Percentiles rank a stretch among this genome's conserved stretches.
Conservation (phyloP, 2,113 vertebrate genomes). For the Hippocampus guttulatus region DNA sequence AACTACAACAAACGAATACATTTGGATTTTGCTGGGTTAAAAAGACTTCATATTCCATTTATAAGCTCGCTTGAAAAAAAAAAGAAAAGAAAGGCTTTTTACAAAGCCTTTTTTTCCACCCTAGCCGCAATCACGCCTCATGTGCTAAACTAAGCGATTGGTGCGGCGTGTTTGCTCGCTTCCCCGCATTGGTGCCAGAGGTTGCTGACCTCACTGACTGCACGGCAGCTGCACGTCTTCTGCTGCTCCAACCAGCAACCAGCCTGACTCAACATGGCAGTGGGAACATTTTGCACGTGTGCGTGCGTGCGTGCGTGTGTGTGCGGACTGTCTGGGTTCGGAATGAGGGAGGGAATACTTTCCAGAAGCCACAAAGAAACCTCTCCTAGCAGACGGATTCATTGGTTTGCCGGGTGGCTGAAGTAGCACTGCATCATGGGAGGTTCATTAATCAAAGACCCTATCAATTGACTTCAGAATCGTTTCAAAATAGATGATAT, state of each 20-base stretch:
- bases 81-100: too few species aligned
- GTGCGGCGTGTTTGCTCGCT: background rate
- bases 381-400: background rate
- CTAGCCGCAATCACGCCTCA: slow-evolving; percentile 6
- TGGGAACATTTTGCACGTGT: background rate
- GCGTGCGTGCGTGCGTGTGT: too few species aligned
- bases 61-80: too few species aligned
- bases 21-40: too few species aligned
- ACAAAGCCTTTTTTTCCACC: slow-evolving; percentile 23
- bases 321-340: background rate
- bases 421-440: background rate
- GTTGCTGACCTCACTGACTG: background rate
- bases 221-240: background rate
- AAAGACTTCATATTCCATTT: too few species aligned
- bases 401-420: background rate
- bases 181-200: background rate
- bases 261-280: background rate
- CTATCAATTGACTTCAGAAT: background rate
- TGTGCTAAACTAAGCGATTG: background rate
- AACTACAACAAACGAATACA: too few species aligned
- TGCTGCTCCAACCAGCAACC: background rate
- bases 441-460: background rate
- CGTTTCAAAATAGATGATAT: background rate
- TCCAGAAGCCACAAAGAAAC: background rate
- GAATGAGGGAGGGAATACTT: background rate